Evolutionary conservation across 2,888 invertebrate genomes (phyloP).

Genomic region (Choristoneura rosaceana): DNA sequence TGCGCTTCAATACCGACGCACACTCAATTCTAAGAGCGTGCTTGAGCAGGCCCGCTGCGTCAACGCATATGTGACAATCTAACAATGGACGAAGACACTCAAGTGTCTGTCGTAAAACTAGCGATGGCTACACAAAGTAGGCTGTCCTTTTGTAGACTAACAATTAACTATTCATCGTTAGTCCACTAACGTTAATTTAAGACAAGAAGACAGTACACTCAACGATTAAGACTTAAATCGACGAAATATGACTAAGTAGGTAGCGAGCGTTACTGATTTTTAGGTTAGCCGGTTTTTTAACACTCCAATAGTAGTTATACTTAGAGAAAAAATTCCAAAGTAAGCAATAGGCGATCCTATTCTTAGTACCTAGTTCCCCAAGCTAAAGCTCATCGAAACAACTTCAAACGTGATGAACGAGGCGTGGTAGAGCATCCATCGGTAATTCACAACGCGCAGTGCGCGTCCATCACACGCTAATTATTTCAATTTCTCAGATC

Average conservation of each 20-base stretch:
- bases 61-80: slow-evolving; percentile 63
- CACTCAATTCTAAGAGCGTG: slow-evolving; percentile 55
- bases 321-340: too few species aligned
- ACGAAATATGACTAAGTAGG: slow-evolving; percentile 7
- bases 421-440: slow-evolving; percentile 16
- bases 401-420: slow-evolving; percentile 6
- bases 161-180: slow-evolving; percentile 73
- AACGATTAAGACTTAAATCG: slow-evolving; percentile 25
- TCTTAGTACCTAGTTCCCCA: neutral
- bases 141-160: slow-evolving; percentile 73
- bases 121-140: slow-evolving; percentile 71
- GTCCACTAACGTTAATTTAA: slow-evolving; percentile 60
- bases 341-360: too few species aligned
- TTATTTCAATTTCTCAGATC: slow-evolving; percentile 78
- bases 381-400: neutral
- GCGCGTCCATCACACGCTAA: slow-evolving; percentile 70
- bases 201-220: slow-evolving; percentile 53
- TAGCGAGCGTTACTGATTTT: too few species aligned
- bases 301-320: too few species aligned
- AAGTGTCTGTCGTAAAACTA: slow-evolving; percentile 80
- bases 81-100: slow-evolving; percentile 72
- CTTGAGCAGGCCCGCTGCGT: slow-evolving; percentile 57
- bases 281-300: too few species aligned
- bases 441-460: slow-evolving; percentile 55
- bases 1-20: slow-evolving; percentile 57